These are phyloP conservation scores for Podarcis muralis DNA, from an alignment of 2,113 vertebrate species.

Conservation along the genomic window DNA sequence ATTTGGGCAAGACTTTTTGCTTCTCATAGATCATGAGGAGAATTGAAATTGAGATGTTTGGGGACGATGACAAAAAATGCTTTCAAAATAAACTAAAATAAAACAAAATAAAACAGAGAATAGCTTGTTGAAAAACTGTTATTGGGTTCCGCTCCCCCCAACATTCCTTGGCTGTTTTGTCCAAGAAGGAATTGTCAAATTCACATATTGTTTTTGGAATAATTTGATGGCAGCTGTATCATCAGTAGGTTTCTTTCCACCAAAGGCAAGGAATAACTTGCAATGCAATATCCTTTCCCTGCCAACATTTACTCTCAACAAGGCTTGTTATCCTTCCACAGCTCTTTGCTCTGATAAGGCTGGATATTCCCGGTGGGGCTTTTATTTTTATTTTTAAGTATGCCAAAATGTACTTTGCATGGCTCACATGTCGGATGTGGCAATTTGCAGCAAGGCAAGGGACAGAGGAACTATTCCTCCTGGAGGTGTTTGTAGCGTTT, in stretches of 20 bases:
- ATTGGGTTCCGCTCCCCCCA: no score
- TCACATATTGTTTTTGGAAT: background rate
- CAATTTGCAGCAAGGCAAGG: background rate
- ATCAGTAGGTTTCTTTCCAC: background rate
- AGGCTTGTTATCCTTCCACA: background rate
- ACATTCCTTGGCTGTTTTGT: background rate
- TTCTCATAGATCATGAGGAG: no score
- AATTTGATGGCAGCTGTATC: background rate
- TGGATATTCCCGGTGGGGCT: background rate
- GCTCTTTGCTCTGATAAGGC: background rate
- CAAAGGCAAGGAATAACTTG: background rate
- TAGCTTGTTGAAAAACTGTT: no score
- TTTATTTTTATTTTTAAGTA: background rate
- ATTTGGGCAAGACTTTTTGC: background rate
- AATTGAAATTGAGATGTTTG: background rate
- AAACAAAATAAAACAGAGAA: background rate
- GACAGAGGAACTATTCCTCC: background rate
- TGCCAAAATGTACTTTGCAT: background rate
- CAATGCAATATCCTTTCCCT: background rate
- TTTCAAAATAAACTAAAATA: background rate
- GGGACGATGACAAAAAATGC: no score
- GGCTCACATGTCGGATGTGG: conserved; percentile 2
- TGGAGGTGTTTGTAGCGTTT: background rate
- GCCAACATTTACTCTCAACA: conserved; percentile 1
- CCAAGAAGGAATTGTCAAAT: background rate